Conservation (phyloP, 2,797 vertebrate genomes). For the Tachyglossus aculeatus region DNA sequence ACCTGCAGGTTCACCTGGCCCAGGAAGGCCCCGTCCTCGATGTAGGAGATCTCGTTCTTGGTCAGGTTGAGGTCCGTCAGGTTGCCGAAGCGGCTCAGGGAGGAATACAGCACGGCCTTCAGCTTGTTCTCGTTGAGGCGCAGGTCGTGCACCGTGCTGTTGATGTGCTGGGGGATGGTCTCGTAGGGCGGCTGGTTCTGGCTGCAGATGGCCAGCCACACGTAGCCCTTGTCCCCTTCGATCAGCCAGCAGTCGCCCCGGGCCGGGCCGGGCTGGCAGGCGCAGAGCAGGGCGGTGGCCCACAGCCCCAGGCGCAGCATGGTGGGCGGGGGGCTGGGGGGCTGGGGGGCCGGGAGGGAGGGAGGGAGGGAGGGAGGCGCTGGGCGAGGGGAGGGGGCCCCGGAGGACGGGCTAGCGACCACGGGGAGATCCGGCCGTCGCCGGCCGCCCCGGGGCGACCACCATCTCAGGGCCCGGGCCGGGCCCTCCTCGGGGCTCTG, state of each 20-base stretch:
- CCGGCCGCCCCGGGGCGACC: slow-evolving; percentile 64
- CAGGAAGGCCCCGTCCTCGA: slow-evolving; percentile 95
- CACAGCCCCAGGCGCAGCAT: slow-evolving; percentile 79
- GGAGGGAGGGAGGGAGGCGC: not conserved
- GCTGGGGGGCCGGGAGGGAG: slow-evolving; percentile 13
- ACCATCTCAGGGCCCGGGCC: slow-evolving; percentile 70
- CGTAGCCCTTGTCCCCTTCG: slow-evolving; percentile 97
- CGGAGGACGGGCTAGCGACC: slow-evolving; percentile 52
- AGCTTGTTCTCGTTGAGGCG: slow-evolving; percentile 97
- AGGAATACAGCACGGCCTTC: slow-evolving; percentile 93
- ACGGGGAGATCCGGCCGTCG: slow-evolving; percentile 29
- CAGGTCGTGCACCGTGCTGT: slow-evolving; percentile 97
- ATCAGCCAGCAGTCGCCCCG: slow-evolving; percentile 96
- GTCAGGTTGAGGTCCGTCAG: slow-evolving; percentile 98
- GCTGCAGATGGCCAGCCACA: slow-evolving; percentile 98
- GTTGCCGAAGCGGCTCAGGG: slow-evolving; percentile 96
- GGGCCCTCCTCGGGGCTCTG: slow-evolving; percentile 21
- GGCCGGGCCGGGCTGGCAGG: slow-evolving; percentile 71
- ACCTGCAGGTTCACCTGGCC: slow-evolving; percentile 95
- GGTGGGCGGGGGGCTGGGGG: slow-evolving; percentile 46
- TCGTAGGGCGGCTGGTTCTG: slow-evolving; percentile 98
- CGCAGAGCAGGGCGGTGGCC: slow-evolving; percentile 70
- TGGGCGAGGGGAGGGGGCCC: not conserved
- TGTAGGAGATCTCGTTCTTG: slow-evolving; percentile 97
- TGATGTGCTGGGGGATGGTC: slow-evolving; percentile 98